These are phyloP conservation scores for Zelleria hepariella DNA, from an alignment of 2,888 invertebrate species.

Conservation along the genomic window DNA sequence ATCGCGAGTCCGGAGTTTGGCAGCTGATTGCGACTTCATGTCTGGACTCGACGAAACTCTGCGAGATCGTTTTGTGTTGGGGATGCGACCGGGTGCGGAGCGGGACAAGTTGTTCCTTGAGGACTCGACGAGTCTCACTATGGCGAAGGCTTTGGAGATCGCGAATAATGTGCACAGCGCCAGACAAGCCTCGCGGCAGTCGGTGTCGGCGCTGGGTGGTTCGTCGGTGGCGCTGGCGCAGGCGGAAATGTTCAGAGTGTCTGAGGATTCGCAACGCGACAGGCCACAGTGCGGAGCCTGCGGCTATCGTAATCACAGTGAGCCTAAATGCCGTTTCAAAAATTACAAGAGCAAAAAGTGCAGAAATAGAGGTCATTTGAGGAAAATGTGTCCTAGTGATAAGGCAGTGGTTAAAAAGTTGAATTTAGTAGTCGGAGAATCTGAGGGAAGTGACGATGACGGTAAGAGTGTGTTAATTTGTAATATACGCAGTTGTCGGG, in stretches of 20 bases:
- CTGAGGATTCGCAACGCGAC: not conserved
- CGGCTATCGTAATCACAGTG: not conserved
- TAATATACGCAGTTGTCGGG: not conserved
- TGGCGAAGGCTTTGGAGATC: not conserved
- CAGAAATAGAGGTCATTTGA: not conserved
- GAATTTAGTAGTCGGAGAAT: too few species aligned
- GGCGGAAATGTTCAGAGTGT: not conserved
- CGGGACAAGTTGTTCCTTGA: slow-evolving; percentile 2
- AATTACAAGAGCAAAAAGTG: not conserved
- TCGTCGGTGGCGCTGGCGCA: too few species aligned
- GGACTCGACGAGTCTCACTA: not conserved
- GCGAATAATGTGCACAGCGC: not conserved
- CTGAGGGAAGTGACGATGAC: not conserved
- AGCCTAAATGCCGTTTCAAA: not conserved
- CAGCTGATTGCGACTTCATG: slow-evolving; percentile 6
- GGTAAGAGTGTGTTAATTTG: not conserved
- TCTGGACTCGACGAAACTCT: slow-evolving; percentile 5
- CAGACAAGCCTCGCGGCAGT: not conserved
- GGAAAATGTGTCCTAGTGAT: not conserved
- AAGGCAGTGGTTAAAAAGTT: too few species aligned
- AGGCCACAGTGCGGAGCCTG: not conserved
- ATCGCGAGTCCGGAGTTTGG: too few species aligned
- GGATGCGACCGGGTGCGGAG: slow-evolving; percentile 3
- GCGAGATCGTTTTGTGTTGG: slow-evolving; percentile 3
- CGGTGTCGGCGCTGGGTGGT: too few species aligned